Base-by-base conservation (phyloP, 1,140 invertebrate genomes). In the Neocloeon triangulifer region DNA sequence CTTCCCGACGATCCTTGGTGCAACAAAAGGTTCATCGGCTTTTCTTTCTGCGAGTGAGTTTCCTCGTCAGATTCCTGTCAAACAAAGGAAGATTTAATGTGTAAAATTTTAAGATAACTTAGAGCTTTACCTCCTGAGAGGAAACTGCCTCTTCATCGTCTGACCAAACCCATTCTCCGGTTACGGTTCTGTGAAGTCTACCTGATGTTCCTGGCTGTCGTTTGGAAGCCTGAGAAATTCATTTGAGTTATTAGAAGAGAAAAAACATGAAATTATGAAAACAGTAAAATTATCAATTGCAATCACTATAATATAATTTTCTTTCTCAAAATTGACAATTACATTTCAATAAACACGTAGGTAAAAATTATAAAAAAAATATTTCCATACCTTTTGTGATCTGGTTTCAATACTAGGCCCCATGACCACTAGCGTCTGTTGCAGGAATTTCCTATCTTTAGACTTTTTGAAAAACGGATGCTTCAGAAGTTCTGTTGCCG, bases 401-500 rank as follows among this genome's bases (percentile, higher is more conserved):
- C 84, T 61, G 17, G 79, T 80, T 56, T 85, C 80, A 52, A 85
- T 66, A 51, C 67, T 89, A 39, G 73, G 84, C 9, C 80, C 82
- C 44, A 73, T 74, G 8, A 75, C 68, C 15, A 97, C 71, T 36
- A 96, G 56, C 1, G 80, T 86, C 49, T 89, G 78, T 41, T 88
- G 75, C 1, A 98, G 57, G 56, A 89, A 96, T 45, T 84, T 82
- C 41, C 81, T 81, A 51, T 98, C 94, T 59, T 97, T 98, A 4
- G 89, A 84, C 59, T 98, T 99, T 51, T 91, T 97, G 56, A 99
- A 97, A 58, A 99, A 98, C 4, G 88, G 82, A 60, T 98, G 85
- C 53, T 98, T 98, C 7, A 99, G 54, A 20, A 99, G 58, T 58
- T 98, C 91, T n/a, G 81, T 82, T 18, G 95, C 92, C 7, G 91